Conservation (phyloP, 2,113 vertebrate genomes). For the Phrynosoma blainvillii region DNA sequence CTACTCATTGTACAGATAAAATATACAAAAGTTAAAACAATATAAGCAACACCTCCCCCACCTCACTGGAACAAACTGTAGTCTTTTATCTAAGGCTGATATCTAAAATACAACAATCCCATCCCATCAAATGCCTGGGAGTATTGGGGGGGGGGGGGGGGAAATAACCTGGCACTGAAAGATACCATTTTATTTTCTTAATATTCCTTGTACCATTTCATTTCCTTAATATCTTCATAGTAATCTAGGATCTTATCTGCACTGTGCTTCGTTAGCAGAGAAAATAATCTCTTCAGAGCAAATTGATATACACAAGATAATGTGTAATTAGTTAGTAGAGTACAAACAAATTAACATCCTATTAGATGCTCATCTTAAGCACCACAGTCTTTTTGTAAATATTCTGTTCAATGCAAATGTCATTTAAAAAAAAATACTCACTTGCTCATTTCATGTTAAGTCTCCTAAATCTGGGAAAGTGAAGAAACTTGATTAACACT, state of each 20-base stretch:
- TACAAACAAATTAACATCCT: constrained; percentile 9
- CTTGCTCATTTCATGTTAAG: no score
- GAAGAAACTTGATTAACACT: no score
- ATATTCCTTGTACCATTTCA: rapidly evolving
- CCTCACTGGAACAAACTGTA: no score
- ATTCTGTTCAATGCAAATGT: not conserved
- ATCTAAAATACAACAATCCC: no score
- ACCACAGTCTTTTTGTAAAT: not conserved
- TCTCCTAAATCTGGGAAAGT: no score
- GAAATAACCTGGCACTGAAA: not conserved
- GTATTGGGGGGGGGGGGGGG: no score
- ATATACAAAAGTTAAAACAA: no score
- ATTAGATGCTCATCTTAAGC: not conserved
- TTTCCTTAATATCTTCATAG: constrained; percentile 24
- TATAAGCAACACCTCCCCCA: not conserved
- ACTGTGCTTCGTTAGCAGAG: constrained; percentile 19
- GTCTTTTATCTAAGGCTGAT: no score
- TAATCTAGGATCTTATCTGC: not conserved
- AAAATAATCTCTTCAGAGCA: not conserved
- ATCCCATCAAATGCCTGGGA: no score
- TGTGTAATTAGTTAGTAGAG: not conserved
- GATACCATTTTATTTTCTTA: rapidly evolving
- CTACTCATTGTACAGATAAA: no score
- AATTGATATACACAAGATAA: not conserved
- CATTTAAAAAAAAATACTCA: not conserved